A percentile compares a stretch with the other conserved stretches of the same genome.
These are phyloP conservation scores for Drosophila ironensis DNA, from an alignment of 1,140 invertebrate species.

Conservation along the genomic window DNA sequence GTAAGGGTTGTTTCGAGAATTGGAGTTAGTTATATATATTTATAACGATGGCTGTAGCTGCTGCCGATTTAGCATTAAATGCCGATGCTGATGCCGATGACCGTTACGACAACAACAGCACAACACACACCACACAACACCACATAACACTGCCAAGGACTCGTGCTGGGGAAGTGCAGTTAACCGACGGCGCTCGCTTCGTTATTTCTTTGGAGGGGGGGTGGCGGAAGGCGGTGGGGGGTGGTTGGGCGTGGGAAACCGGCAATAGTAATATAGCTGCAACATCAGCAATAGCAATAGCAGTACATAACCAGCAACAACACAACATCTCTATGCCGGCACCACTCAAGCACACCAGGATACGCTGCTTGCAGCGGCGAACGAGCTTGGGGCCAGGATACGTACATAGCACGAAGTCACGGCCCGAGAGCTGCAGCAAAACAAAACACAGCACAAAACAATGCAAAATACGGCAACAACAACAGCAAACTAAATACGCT, in stretches of 20 bases:
- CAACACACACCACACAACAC: slow-evolving; percentile 34
- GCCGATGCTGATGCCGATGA: slow-evolving; percentile 1
- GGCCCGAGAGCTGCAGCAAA: slow-evolving; percentile 77
- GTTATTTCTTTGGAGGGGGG: slow-evolving; percentile 25
- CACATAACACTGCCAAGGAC: slow-evolving; percentile 47
- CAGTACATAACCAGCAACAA: slow-evolving; percentile 48
- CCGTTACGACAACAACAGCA: slow-evolving; percentile 41
- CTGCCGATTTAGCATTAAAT: background rate
- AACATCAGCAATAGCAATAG: slow-evolving; percentile 42
- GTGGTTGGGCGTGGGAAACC: too few relatives aligned
- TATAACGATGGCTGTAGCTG: background rate
- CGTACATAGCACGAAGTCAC: slow-evolving; percentile 75
- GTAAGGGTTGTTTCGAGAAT: too few relatives aligned
- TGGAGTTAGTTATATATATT: background rate
- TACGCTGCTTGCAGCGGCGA: slow-evolving; percentile 33
- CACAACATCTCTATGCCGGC: slow-evolving; percentile 37
- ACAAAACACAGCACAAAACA: slow-evolving; percentile 81
- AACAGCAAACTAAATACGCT: slow-evolving; percentile 74
- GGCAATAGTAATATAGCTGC: slow-evolving; percentile 52
- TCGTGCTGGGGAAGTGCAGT: slow-evolving; percentile 44
- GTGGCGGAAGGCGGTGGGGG: too few relatives aligned
- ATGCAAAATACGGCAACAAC: slow-evolving; percentile 70
- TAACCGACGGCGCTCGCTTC: slow-evolving; percentile 49
- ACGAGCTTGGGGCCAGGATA: slow-evolving; percentile 71
- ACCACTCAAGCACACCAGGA: slow-evolving; percentile 40